These are phyloP conservation scores for Oxyura jamaicensis DNA, from an alignment of 2,113 vertebrate genomes.

Conservation along the genomic window DNA sequence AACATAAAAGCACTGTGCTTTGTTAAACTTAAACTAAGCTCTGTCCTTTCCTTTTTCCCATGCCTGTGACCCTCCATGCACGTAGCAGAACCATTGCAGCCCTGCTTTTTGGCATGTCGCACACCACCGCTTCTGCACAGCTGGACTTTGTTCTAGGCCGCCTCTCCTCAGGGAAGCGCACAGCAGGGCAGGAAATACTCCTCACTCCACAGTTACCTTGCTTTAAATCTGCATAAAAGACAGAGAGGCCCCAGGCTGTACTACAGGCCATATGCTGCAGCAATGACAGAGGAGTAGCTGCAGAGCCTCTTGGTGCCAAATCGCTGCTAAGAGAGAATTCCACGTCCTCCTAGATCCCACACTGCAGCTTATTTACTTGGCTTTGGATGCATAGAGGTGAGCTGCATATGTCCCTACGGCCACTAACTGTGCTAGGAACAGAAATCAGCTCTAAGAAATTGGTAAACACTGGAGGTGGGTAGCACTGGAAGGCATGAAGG, in stretches of 20 bases:
- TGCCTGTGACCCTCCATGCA: neutral
- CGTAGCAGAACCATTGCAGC: neutral
- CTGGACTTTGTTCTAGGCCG: neutral
- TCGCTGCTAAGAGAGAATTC: neutral
- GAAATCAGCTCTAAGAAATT: neutral
- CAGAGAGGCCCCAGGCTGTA: neutral
- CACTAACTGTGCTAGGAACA: neutral
- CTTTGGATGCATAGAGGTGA: slow-evolving; percentile 1
- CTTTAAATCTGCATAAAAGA: slow-evolving; percentile 5
- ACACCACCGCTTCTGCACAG: slow-evolving; percentile 10
- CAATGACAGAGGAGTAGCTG: neutral
- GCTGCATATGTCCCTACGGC: neutral
- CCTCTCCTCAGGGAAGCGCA: neutral
- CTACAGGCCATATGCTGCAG: slow-evolving; percentile 33
- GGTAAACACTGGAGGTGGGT: neutral
- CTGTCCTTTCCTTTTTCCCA: neutral
- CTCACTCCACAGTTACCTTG: neutral
- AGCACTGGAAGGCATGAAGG: neutral
- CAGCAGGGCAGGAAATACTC: slow-evolving; percentile 20
- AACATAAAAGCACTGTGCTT: neutral
- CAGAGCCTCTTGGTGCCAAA: slow-evolving; percentile 9
- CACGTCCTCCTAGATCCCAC: neutral
- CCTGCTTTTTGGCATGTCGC: neutral
- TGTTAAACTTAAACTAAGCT: neutral
- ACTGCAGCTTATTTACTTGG: slow-evolving; percentile 16